phyloP scores from a whole-genome alignment of 2,888 invertebrate genomes.

The Xestia ashworthii region DNA sequence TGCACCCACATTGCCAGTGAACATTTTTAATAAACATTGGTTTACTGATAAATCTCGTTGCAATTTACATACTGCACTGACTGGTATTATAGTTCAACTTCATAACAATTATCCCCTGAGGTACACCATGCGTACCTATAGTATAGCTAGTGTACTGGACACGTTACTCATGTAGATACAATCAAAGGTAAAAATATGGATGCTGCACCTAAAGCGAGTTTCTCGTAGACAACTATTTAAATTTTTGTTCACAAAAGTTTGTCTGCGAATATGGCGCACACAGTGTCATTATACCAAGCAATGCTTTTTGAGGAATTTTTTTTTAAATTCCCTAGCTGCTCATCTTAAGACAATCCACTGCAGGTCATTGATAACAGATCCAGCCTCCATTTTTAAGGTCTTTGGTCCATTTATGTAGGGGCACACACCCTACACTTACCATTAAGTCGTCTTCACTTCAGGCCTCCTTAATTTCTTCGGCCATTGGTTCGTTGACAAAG shows the following conservation, averaged over 20 bases:
- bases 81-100: background rate
- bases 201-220: background rate
- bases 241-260: background rate
- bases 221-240: background rate
- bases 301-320: background rate
- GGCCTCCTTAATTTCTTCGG: background rate
- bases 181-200: background rate
- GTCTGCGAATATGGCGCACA: background rate
- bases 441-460: background rate
- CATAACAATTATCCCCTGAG: background rate
- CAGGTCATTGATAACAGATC: no score
- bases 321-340: background rate
- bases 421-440: background rate
- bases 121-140: background rate
- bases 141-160: background rate
- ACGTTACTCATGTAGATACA: background rate
- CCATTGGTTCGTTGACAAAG: background rate
- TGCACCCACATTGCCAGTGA: background rate
- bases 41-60: conserved; percentile 13
- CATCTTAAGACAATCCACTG: background rate
- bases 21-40: conserved; percentile 5
- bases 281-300: background rate
- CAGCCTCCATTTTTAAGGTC: background rate
- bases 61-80: conserved; percentile 24
- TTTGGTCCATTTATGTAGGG: background rate